Base-by-base conservation (phyloP, 2,888 invertebrate genomes). In the Cantharis flavilabris region DNA sequence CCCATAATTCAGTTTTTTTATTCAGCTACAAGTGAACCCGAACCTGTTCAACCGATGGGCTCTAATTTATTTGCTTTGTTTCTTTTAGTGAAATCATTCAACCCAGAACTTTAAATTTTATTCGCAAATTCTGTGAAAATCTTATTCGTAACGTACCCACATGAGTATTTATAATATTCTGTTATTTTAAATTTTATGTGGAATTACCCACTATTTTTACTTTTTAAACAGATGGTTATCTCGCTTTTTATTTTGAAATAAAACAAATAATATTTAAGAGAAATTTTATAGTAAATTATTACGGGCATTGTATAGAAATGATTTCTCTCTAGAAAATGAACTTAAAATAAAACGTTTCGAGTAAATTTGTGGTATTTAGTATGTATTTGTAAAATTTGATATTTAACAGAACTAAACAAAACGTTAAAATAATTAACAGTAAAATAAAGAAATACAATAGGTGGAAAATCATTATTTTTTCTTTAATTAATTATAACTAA, bases 1-100 rank as follows among this genome's bases (percentile, higher is more conserved):
- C 92, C 92, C 92, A 7, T 9, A 5, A 13, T 4, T 11, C 2
- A 5, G 2, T 1, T n/a, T 13, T 49, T 49, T n/a, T 2, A 7
- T 5, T 49, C 0, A 5, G 5, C 23, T 20, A 3, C 20, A 20
- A 20, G 20, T 20, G 20, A 20, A 16, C 16, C 1, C 16, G 16
- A 16, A 16, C 16, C 1, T 16, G 16, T 16, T 16, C 16, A 16
- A 16, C 1, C 16, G 16, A 20, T 20, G 3, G 1, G 20, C 0
- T 20, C 20, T 20, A 20, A 20, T 3, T 20, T 3, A 20, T 20
- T 64, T 64, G n/a, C 7, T 49, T 49, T 49, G 49, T 49, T 13
- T 49, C 49, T 7, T 49, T 49, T 49, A n/a, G 7, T 49, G n/a
- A 49, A 49, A 49, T 49, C 49, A 49, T 49, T 49, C 49, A 49